Conservation (phyloP, 1,140 invertebrate genomes). For the Phymastichus coffea region DNA sequence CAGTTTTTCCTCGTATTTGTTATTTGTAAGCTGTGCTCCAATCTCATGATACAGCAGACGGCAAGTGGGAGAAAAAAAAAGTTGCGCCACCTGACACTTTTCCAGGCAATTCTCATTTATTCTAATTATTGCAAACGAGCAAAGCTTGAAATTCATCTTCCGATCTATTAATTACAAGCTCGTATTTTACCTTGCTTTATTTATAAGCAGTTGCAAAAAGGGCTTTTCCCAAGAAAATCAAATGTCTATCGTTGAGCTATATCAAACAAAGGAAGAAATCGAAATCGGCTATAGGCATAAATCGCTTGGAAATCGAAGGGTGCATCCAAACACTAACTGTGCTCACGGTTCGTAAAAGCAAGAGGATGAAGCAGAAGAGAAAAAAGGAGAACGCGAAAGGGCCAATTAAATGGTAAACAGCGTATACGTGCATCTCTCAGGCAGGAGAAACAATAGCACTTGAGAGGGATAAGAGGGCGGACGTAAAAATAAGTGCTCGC, state of each 20-base stretch:
- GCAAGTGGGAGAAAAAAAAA: not conserved
- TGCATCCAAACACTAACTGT: too few relatives aligned
- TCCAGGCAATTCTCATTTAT: not conserved
- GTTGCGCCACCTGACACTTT: not conserved
- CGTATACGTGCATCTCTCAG: not conserved
- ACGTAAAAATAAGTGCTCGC: too few relatives aligned
- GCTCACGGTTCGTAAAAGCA: too few relatives aligned
- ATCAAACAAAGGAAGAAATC: not conserved
- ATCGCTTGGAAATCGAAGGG: too few relatives aligned
- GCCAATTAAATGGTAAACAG: slow-evolving; percentile 13
- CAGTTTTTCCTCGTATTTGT: not conserved
- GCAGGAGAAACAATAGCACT: not conserved
- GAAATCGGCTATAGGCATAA: not conserved
- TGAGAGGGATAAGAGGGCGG: not conserved
- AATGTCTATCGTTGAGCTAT: too few relatives aligned
- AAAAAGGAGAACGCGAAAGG: not conserved
- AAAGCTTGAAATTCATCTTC: too few relatives aligned
- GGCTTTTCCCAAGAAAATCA: too few relatives aligned
- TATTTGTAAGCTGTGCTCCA: not conserved
- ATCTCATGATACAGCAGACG: not conserved
- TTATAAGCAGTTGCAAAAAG: too few relatives aligned
- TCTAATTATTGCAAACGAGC: slow-evolving; percentile 5
- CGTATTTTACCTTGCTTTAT: too few relatives aligned
- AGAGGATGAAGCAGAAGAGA: too few relatives aligned
- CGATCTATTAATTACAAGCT: too few relatives aligned